Percentiles rank a stretch among this genome's conserved stretches.
Evolutionary conservation across 2,113 vertebrate species (phyloP).

Genomic region (Hydrochoerus hydrochaeris): DNA sequence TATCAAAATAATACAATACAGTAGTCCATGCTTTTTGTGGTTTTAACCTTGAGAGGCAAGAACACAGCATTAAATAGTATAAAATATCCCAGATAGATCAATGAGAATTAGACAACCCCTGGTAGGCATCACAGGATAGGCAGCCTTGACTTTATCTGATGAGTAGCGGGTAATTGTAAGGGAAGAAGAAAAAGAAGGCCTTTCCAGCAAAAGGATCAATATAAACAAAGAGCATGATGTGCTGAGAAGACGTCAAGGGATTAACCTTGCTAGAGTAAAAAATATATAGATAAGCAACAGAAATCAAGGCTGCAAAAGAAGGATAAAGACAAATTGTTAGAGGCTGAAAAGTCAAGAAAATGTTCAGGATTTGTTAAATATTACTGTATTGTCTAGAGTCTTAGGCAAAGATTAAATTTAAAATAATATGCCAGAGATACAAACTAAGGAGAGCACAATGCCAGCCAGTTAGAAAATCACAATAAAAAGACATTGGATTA

Average conservation of each 20-base stretch:
- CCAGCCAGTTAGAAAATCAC: not conserved
- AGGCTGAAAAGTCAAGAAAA: slow-evolving; percentile 19
- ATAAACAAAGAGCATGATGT: not conserved
- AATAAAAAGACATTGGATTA: not conserved
- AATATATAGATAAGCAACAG: not conserved
- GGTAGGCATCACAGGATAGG: not conserved
- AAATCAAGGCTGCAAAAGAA: slow-evolving; percentile 16
- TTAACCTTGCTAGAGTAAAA: not conserved
- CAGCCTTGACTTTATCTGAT: not conserved
- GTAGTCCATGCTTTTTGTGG: not conserved
- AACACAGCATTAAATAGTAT: not conserved
- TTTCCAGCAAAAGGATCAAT: not conserved
- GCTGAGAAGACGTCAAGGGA: not conserved
- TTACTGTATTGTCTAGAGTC: not conserved
- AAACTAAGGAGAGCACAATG: not conserved
- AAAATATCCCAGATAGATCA: slow-evolving; percentile 4
- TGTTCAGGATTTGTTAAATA: not conserved
- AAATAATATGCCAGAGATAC: not conserved
- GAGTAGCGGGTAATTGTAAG: not conserved
- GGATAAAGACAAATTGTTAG: not conserved
- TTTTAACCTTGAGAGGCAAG: slow-evolving; percentile 27
- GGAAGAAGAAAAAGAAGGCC: not conserved
- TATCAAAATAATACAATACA: not conserved
- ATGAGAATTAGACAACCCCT: not conserved
- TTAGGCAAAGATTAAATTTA: slow-evolving; percentile 23